These are phyloP conservation scores for Tupaia chinensis DNA, from an alignment of 2,113 vertebrate genomes.

Conservation along the genomic window DNA sequence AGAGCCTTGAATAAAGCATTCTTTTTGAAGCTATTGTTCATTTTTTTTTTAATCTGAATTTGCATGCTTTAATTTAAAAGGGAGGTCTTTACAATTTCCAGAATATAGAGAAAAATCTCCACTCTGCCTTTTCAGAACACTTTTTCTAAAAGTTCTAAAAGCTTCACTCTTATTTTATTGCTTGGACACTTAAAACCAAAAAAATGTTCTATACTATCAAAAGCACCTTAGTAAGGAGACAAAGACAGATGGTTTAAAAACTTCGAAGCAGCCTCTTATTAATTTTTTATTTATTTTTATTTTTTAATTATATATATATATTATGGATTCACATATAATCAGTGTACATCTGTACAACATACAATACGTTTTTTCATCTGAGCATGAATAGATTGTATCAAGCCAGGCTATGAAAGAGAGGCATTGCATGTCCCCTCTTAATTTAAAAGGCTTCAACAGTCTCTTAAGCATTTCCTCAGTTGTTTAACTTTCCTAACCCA, in stretches of 20 bases:
- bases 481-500: neutral
- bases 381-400: no score
- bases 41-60: constrained; percentile 41
- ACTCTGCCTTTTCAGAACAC: neutral
- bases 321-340: no score
- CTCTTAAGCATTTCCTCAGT: neutral
- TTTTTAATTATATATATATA: no score
- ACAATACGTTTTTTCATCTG: no score
- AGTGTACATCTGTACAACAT: no score
- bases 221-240: neutral
- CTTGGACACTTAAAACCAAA: neutral
- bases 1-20: neutral
- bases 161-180: neutral
- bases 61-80: neutral
- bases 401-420: no score
- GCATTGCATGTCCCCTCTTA: no score
- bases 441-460: no score
- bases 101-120: neutral
- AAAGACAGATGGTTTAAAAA: no score
- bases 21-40: neutral
- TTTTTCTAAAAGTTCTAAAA: neutral
- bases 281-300: no score
- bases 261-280: neutral
- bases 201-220: neutral
- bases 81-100: neutral